A percentile compares a stretch with the other conserved stretches of the same genome.
Evolutionary conservation across 2,113 vertebrate species (phyloP).

Genomic region (Petromus typicus): DNA sequence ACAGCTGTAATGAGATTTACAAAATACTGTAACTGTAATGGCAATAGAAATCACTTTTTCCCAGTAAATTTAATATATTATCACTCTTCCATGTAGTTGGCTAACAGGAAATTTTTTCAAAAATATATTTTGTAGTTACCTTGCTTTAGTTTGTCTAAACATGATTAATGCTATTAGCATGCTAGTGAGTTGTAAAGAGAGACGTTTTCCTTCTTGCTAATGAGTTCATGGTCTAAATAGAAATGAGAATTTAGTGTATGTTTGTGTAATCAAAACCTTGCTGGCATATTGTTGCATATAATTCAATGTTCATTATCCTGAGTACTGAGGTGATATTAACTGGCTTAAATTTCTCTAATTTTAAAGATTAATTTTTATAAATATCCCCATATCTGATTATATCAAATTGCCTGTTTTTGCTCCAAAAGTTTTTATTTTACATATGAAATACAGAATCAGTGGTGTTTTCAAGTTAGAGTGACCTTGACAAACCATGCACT

Average conservation of each 20-base stretch:
- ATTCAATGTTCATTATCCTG: slow-evolving; percentile 33
- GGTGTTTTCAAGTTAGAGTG: slow-evolving; percentile 66
- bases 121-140: background rate
- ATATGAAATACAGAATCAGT: slow-evolving; percentile 55
- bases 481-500: slow-evolving; percentile 71
- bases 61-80: background rate
- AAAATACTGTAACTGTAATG: background rate
- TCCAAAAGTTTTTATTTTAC: slow-evolving; percentile 23
- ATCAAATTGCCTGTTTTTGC: background rate
- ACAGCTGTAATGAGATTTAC: too few relatives aligned
- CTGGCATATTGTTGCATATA: slow-evolving; percentile 11
- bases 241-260: background rate
- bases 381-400: background rate
- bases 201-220: background rate
- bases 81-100: background rate
- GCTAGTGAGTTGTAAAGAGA: background rate
- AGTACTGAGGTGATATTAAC: background rate
- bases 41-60: slow-evolving; percentile 16
- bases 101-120: slow-evolving; percentile 6
- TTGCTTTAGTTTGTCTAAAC: background rate
- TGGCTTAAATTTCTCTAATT: slow-evolving; percentile 43
- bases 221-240: background rate
- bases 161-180: background rate
- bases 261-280: slow-evolving; percentile 40
- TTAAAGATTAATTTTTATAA: slow-evolving; percentile 52